phyloP scores from a whole-genome alignment of 1,140 invertebrate species.

The Pararge aegeria region DNA sequence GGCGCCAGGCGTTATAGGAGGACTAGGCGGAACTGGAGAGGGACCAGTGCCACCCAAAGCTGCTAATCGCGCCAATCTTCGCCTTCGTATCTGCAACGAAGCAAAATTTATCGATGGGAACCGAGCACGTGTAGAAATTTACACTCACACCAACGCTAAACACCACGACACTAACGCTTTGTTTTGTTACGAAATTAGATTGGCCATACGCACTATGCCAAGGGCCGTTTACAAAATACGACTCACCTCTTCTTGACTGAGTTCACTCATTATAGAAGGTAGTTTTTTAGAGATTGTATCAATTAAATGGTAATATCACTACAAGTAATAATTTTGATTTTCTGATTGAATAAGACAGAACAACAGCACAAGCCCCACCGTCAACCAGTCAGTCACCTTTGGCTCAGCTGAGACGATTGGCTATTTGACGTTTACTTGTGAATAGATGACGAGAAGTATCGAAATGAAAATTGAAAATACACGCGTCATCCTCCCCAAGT shows the following conservation, averaged over 20 bases:
- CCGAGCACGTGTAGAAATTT: conserved; percentile 50
- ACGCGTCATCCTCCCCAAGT: conserved; percentile 63
- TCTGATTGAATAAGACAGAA: conserved; percentile 56
- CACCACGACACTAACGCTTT: conserved; percentile 66
- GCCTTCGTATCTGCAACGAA: conserved; percentile 67
- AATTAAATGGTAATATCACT: conserved; percentile 39
- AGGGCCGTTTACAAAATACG: conserved; percentile 64
- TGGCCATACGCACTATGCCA: conserved; percentile 71
- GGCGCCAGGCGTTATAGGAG: conserved; percentile 62
- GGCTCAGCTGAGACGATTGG: conserved; percentile 69
- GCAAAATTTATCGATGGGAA: conserved; percentile 30
- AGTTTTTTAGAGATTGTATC: conserved; percentile 32
- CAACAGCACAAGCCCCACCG: conserved; percentile 69
- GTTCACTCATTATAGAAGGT: conserved; percentile 83
- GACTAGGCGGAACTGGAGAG: conserved; percentile 48
- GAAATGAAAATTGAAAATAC: conserved; percentile 68
- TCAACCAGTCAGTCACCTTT: conserved; percentile 78
- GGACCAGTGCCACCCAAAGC: conserved; percentile 54
- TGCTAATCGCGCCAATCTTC: conserved; percentile 65
- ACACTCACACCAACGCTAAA: conserved; percentile 43
- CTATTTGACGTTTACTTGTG: conserved; percentile 66
- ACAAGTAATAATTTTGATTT: conserved; percentile 40
- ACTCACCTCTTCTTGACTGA: conserved; percentile 88
- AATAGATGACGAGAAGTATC: conserved; percentile 64
- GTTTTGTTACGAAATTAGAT: conserved; percentile 79